Percentiles rank a stretch among this genome's conserved stretches.
Conservation (phyloP, 1,140 invertebrate genomes). For the Cataglyphis hispanica region DNA sequence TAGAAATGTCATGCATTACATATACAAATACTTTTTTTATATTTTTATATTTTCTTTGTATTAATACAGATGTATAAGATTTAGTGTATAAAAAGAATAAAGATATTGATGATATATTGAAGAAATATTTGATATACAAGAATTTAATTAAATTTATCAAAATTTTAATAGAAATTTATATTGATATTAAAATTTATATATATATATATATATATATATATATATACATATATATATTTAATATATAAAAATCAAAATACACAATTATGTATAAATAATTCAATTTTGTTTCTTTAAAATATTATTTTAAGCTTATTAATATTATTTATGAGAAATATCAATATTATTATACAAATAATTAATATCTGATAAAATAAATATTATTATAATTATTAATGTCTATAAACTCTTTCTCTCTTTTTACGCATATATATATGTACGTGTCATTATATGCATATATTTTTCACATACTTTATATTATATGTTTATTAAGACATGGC, state of each 20-base stretch:
- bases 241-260: background rate
- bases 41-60: background rate
- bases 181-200: background rate
- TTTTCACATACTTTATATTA: too few species aligned
- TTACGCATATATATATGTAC: too few species aligned
- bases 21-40: background rate
- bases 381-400: too few species aligned
- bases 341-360: too few species aligned
- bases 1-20: background rate
- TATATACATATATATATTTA: background rate
- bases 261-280: background rate
- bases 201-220: background rate
- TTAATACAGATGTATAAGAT: background rate
- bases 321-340: too few species aligned
- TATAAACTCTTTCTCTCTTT: too few species aligned
- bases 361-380: too few species aligned
- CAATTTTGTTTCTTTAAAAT: background rate
- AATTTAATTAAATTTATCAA: background rate
- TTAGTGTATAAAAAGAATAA: background rate
- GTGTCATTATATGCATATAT: too few species aligned
- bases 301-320: background rate
- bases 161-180: background rate
- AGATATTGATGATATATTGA: background rate
- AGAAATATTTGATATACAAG: background rate
- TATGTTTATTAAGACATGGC: too few species aligned